Percentiles rank a stretch among this genome's conserved stretches.
Evolutionary conservation across 2,113 vertebrate genomes (phyloP).

Genomic region (Microcebus tavaratra): DNA sequence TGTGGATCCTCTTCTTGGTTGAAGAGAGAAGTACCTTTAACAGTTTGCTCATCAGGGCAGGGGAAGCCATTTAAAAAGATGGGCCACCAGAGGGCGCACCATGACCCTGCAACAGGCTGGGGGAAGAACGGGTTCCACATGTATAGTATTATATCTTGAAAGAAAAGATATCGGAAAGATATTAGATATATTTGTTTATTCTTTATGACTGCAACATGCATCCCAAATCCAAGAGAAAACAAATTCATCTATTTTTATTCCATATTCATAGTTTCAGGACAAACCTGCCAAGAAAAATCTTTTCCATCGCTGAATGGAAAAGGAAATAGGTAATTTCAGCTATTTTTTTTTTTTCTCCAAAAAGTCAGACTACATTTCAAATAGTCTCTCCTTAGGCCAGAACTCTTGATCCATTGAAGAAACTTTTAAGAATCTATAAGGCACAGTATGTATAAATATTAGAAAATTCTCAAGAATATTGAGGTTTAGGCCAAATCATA

Average conservation of each 20-base stretch:
- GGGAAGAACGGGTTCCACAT: background rate
- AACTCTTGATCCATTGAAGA: background rate
- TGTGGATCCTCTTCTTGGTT: background rate
- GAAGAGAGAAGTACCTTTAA: background rate
- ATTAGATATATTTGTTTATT: background rate
- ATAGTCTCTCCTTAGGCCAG: background rate
- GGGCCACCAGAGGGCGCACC: conserved; percentile 63
- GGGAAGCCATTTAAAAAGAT: background rate
- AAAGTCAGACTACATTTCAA: conserved; percentile 25
- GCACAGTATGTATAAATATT: background rate
- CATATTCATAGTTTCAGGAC: background rate
- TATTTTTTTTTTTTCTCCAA: background rate
- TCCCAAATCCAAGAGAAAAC: background rate
- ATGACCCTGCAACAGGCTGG: background rate
- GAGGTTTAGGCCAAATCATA: background rate
- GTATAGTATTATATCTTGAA: background rate
- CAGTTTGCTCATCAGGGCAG: background rate
- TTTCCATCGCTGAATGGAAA: background rate
- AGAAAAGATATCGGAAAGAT: background rate
- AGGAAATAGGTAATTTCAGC: background rate
- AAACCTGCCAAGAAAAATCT: conserved; percentile 34
- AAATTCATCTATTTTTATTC: conserved; percentile 27
- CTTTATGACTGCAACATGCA: background rate
- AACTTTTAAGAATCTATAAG: background rate
- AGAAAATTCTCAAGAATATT: background rate